Evolutionary conservation across 2,888 invertebrate species (phyloP).

Genomic region (Microplitis manilae): DNA sequence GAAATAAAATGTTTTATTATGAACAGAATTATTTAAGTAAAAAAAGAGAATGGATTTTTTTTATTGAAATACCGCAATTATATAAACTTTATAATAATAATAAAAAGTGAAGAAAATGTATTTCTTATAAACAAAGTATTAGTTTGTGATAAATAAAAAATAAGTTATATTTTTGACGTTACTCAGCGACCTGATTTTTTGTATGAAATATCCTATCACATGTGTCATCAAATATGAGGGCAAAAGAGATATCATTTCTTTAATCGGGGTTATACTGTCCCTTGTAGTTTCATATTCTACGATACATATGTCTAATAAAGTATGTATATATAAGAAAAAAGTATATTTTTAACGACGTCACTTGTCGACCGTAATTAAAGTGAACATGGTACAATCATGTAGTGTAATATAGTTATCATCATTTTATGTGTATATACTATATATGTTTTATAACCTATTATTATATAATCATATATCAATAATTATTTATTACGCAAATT

Average conservation of each 20-base stretch:
- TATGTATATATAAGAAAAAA: background rate
- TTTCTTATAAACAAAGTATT: too few relatives aligned
- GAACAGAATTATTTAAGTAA: too few relatives aligned
- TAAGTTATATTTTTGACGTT: background rate
- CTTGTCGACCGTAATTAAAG: slow-evolving; percentile 1
- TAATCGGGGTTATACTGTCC: background rate
- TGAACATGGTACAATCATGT: background rate
- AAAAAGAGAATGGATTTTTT: background rate
- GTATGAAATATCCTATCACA: background rate
- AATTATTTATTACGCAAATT: background rate
- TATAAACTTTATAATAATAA: too few relatives aligned
- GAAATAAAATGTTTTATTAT: background rate
- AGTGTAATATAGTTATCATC: background rate
- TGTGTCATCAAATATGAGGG: background rate
- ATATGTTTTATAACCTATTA: background rate
- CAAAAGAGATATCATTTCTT: background rate
- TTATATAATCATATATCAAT: background rate
- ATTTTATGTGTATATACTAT: background rate
- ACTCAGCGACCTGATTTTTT: background rate
- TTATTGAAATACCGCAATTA: background rate
- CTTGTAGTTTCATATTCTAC: background rate
- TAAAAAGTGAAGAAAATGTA: too few relatives aligned
- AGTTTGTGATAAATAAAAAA: background rate
- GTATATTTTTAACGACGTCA: slow-evolving; percentile 1
- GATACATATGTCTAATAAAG: background rate